These are phyloP conservation scores for Drosophila pectinifera DNA, from an alignment of 1,140 invertebrate genomes.

Conservation along the genomic window DNA sequence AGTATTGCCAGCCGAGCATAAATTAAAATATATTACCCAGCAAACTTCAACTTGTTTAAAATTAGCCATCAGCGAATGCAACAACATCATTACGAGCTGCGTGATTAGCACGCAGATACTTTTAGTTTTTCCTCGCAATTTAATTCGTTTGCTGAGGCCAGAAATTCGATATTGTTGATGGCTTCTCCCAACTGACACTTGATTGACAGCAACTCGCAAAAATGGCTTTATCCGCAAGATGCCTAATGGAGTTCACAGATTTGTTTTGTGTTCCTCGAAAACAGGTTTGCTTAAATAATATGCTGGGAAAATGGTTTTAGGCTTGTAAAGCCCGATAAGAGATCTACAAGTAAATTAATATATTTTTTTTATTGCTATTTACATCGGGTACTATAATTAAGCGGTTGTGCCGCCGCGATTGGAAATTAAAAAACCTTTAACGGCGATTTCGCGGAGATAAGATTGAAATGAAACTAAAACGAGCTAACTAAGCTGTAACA, in stretches of 20 bases:
- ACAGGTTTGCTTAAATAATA: conserved; percentile 34
- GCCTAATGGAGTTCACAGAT: conserved; percentile 47
- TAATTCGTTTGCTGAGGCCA: conserved; percentile 82
- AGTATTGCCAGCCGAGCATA: conserved; percentile 76
- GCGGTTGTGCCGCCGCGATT: conserved; percentile 69
- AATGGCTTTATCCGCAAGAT: conserved; percentile 10
- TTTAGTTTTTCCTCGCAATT: conserved; percentile 63
- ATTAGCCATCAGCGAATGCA: conserved; percentile 61
- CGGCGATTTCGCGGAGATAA: conserved; percentile 71
- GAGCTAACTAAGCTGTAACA: conserved; percentile 57
- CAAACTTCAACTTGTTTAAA: conserved; percentile 66
- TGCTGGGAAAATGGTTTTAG: conserved; percentile 42
- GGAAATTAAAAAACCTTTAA: conserved; percentile 78
- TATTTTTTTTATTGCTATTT: conserved; percentile 5
- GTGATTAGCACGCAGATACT: conserved; percentile 52
- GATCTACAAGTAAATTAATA: conserved; percentile 40
- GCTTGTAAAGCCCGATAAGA: conserved; percentile 30
- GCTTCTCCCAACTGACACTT: conserved; percentile 74
- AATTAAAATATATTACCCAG: conserved; percentile 78
- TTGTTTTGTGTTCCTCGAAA: conserved; percentile 15
- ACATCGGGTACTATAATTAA: conserved; percentile 73
- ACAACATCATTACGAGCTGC: conserved; percentile 36
- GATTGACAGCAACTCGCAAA: conserved; percentile 77
- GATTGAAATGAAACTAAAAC: conserved; percentile 32
- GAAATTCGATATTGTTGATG: conserved; percentile 84